Base-by-base conservation (phyloP, 1,140 invertebrate species). In the Helicoverpa armigera region DNA sequence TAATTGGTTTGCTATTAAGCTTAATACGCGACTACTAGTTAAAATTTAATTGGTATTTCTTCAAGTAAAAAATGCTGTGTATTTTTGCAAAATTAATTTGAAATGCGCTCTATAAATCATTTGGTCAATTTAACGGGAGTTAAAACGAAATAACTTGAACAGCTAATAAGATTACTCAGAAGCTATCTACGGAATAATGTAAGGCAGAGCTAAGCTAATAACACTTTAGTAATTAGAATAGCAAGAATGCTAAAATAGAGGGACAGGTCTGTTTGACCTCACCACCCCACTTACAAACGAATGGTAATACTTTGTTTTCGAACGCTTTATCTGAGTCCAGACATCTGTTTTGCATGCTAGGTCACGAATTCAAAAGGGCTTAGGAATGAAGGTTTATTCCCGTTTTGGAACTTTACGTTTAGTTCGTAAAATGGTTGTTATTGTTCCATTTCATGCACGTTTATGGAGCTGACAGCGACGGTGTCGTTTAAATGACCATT, bases 291-390 rank as follows among this genome's bases (percentile, higher is more conserved):
- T 83, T 83, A 78, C 70, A 67, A 60, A 35, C 53, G 58, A 83
- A 75, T 70, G 70, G 69, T 23, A 67, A 69, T 77, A 84, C 80
- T 83, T 80, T 84, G 82, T 84, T 84, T 56, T 74, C 56, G 51
- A 81, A 65, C 54, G 56, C 79, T 78, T 83, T 75, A 80, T 82
- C 77, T 79, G 13, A 50, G 51, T 70, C 61, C 83, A 83, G 75
- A 72, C 76, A 60, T 63, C 79, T 82, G 53, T 83, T 85, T 86
- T 84, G 80, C 84, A 87, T 87, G 86, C 86, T 48, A 72, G 83
- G 83, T 84, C 86, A 87, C 84, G 86, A 76, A 81, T 80, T 82
- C 56, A 84, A 84, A 82, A 78, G 81, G 83, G 67, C 70, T 70
- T 13, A 53, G 75, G 63, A 65, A 67, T 78, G 75, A 35, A 78